A percentile compares a stretch with the other conserved stretches of the same genome.
Conservation (phyloP, 1,140 invertebrate species). For the Conus betulinus region DNA sequence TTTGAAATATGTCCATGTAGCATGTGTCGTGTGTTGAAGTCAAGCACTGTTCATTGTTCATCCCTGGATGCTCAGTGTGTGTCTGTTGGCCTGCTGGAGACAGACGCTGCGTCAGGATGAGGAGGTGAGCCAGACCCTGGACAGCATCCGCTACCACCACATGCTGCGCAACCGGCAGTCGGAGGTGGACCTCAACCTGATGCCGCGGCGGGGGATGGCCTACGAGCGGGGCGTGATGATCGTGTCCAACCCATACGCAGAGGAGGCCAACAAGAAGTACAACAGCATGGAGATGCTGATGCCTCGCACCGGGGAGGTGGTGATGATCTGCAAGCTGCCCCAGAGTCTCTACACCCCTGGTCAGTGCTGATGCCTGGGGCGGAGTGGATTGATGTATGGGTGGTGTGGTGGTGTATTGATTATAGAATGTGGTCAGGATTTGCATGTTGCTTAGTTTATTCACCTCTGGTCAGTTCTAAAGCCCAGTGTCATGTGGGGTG, state of each 20-base stretch:
- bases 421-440: too few relatives aligned
- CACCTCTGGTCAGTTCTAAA: too few relatives aligned
- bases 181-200: constrained; percentile 72
- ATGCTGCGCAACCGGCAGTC: constrained; percentile 70
- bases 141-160: constrained; percentile 66
- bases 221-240: constrained; percentile 71
- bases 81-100: too few relatives aligned
- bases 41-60: too few relatives aligned
- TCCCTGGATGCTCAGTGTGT: background rate
- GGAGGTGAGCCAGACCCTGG: constrained; percentile 49
- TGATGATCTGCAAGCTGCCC: constrained; percentile 70
- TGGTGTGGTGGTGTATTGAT: background rate
- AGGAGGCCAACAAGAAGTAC: constrained; percentile 70
- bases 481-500: too few relatives aligned
- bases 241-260: constrained; percentile 72
- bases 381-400: background rate
- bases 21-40: too few relatives aligned
- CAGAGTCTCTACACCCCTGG: constrained; percentile 73
- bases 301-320: constrained; percentile 68
- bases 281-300: constrained; percentile 71
- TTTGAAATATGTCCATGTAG: too few relatives aligned
- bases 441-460: too few relatives aligned
- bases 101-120: constrained; percentile 23
- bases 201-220: constrained; percentile 71
- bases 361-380: constrained; percentile 36